Percentiles rank a stretch among this genome's conserved stretches.
Conservation (phyloP, 2,888 invertebrate genomes). For the Athalia circularis region DNA sequence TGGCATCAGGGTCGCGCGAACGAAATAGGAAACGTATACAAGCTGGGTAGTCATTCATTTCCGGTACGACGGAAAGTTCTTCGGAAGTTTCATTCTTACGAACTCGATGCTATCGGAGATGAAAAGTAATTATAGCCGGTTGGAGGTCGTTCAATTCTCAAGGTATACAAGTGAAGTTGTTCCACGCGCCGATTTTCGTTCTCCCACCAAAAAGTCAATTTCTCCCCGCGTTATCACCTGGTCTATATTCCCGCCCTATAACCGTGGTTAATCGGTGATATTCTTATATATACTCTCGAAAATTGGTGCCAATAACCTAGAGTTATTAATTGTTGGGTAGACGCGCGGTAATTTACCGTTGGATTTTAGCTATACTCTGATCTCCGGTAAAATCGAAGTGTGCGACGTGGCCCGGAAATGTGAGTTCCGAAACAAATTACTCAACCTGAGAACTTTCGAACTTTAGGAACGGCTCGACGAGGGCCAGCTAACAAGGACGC, state of each 20-base stretch:
- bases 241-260: no score
- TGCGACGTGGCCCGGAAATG: slow-evolving; percentile 1
- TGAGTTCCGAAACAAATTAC: background rate
- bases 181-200: background rate
- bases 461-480: background rate
- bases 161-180: no score
- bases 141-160: no score
- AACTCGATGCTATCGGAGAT: slow-evolving; percentile 18
- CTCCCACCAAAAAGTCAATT: no score
- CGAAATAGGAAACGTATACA: no score
- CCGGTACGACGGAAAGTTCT: background rate
- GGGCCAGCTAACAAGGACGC: slow-evolving; percentile 19
- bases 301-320: background rate
- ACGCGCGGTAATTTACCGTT: background rate
- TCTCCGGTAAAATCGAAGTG: background rate
- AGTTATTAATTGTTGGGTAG: slow-evolving; percentile 15
- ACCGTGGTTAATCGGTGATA: no score
- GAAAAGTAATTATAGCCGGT: slow-evolving; percentile 40
- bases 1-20: no score
- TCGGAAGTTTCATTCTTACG: background rate
- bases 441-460: background rate
- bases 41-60: no score
- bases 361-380: background rate
- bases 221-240: no score
- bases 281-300: no score